These are phyloP conservation scores for Tridacna crocea DNA, from an alignment of 2,888 invertebrate species.

Conservation along the genomic window DNA sequence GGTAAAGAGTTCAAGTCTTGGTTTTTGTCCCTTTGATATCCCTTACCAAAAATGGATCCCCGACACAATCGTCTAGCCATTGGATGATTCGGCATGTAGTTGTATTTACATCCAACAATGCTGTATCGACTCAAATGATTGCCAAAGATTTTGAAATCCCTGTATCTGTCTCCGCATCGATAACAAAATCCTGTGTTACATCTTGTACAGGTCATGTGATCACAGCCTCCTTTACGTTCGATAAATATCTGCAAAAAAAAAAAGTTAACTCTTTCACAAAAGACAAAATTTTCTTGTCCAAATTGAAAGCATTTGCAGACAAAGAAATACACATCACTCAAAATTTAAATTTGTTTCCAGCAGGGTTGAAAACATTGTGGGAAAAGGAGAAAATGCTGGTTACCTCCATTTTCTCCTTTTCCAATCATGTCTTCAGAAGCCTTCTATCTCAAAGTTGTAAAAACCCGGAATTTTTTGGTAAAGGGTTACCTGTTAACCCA, in stretches of 20 bases:
- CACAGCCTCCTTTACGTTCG: conserved; percentile 84
- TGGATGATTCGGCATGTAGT: conserved; percentile 82
- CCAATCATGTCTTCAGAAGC: no score
- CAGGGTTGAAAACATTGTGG: no score
- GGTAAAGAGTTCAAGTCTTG: no score
- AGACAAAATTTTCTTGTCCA: not conserved
- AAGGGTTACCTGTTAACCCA: no score
- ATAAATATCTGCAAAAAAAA: conserved; percentile 82
- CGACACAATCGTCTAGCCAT: conserved; percentile 80
- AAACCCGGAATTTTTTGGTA: no score
- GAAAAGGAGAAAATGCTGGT: no score
- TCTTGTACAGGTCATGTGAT: conserved; percentile 84
- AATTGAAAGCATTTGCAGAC: not conserved
- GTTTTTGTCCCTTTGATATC: no score
- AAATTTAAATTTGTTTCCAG: no score
- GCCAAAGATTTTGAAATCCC: conserved; percentile 82
- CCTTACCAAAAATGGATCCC: conserved; percentile 83
- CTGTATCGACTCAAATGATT: conserved; percentile 83
- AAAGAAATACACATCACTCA: not conserved
- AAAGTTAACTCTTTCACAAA: not conserved
- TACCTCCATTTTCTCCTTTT: no score
- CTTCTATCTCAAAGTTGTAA: no score
- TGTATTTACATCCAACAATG: conserved; percentile 84
- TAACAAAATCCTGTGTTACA: conserved; percentile 85
- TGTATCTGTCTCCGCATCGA: conserved; percentile 83